Evolutionary conservation across 92 coral and sea anemone species (phyloP).

Genomic region (Palythoa caribaeorum): DNA sequence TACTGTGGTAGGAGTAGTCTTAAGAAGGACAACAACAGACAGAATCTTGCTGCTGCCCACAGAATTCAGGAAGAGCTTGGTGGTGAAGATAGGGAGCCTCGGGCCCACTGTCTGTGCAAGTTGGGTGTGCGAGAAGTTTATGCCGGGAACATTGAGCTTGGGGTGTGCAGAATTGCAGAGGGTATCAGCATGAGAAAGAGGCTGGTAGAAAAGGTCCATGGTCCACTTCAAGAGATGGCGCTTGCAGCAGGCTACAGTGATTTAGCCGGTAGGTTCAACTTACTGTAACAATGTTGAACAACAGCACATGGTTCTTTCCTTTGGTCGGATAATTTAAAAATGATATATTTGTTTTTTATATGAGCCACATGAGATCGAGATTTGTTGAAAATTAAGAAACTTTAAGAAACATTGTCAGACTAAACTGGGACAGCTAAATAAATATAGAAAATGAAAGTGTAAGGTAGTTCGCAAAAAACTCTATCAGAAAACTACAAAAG

Average conservation of each 20-base stretch:
- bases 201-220: slow-evolving; percentile 28
- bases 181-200: slow-evolving; percentile 71
- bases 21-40: slow-evolving; percentile 24
- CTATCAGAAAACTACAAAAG: too few species aligned
- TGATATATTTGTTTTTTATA: too few species aligned
- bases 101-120: slow-evolving; percentile 82
- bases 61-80: slow-evolving; percentile 37
- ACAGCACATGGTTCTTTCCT: too few species aligned
- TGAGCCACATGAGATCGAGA: too few species aligned
- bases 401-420: too few species aligned
- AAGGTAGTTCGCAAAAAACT: too few species aligned
- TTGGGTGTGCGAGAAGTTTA: slow-evolving; percentile 76
- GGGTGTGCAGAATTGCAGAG: slow-evolving; percentile 63
- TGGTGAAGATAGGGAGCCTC: slow-evolving; percentile 50
- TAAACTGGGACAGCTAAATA: too few species aligned
- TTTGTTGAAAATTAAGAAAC: too few species aligned
- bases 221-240: slow-evolving; percentile 72
- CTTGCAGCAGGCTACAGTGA: slow-evolving; percentile 81
- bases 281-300: too few species aligned
- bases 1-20: slow-evolving; percentile 66
- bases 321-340: too few species aligned
- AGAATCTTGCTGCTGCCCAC: slow-evolving; percentile 60
- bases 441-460: too few species aligned
- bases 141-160: slow-evolving; percentile 62
- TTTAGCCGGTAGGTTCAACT: slow-evolving; percentile 73